These are phyloP conservation scores for Tenthredo notha DNA, from an alignment of 2,888 invertebrate species.

Conservation along the genomic window DNA sequence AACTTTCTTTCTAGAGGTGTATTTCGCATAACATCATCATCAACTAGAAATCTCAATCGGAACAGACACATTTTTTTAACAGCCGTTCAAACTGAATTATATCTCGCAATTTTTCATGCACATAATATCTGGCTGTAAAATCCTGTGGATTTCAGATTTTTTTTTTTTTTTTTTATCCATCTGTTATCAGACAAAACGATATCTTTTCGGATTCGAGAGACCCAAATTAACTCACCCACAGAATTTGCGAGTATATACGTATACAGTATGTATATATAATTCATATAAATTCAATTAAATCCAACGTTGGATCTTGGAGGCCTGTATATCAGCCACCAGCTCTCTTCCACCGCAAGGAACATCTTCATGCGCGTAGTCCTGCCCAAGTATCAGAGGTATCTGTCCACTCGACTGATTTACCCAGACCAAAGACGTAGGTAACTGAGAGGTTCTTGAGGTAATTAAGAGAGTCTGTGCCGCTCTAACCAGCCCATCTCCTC, in stretches of 20 bases:
- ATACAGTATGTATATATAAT: too few species aligned
- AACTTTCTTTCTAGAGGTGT: background rate
- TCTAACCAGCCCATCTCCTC: slow-evolving; percentile 58
- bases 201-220: too few species aligned
- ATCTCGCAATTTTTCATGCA: too few species aligned
- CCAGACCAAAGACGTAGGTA: slow-evolving; percentile 39
- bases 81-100: too few species aligned
- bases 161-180: too few species aligned
- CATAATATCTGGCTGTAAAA: too few species aligned
- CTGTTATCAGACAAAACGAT: too few species aligned
- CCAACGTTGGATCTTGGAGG: background rate
- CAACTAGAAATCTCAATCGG: background rate
- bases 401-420: slow-evolving; percentile 47
- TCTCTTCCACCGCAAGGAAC: slow-evolving; percentile 2
- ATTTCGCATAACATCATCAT: background rate
- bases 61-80: background rate
- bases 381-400: slow-evolving; percentile 7
- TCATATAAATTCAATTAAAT: slow-evolving; percentile 17
- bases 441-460: slow-evolving; percentile 48
- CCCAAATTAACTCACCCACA: too few species aligned
- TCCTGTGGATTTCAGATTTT: too few species aligned
- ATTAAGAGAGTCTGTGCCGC: slow-evolving; percentile 46
- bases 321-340: background rate
- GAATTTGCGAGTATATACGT: too few species aligned
- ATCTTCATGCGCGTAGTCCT: slow-evolving; percentile 15